These are phyloP conservation scores for Strigops habroptila DNA, from an alignment of 2,113 vertebrate species.

Conservation along the genomic window DNA sequence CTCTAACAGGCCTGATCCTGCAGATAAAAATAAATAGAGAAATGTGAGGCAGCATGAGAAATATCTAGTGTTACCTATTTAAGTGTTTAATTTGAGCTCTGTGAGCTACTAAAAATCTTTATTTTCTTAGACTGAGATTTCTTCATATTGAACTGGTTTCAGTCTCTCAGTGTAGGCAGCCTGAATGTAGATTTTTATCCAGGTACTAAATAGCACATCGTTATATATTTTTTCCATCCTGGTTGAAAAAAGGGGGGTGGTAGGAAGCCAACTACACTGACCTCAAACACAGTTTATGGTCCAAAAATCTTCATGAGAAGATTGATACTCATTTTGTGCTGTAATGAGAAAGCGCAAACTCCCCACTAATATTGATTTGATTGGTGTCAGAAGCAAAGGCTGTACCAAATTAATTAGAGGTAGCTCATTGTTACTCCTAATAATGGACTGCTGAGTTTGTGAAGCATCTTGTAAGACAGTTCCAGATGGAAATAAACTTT, in stretches of 20 bases:
- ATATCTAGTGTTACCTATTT: slow-evolving; percentile 60
- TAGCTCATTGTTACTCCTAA: slow-evolving; percentile 21
- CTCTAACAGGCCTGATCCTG: slow-evolving; percentile 71
- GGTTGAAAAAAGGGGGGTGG: slow-evolving; percentile 26
- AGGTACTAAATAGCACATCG: slow-evolving; percentile 54
- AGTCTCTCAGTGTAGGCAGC: neutral
- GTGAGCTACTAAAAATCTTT: slow-evolving; percentile 7
- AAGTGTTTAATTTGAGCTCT: slow-evolving; percentile 67
- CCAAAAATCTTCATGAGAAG: slow-evolving; percentile 41
- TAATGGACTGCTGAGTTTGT: slow-evolving; percentile 41
- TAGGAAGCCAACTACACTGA: slow-evolving; percentile 18
- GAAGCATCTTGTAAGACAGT: slow-evolving; percentile 3
- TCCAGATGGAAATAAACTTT: slow-evolving; percentile 36
- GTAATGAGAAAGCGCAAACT: neutral
- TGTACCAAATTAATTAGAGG: slow-evolving; percentile 54
- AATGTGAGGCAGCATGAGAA: slow-evolving; percentile 62
- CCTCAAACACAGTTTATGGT: slow-evolving; percentile 29
- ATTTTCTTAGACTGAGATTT: slow-evolving; percentile 62
- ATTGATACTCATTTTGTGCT: slow-evolving; percentile 14
- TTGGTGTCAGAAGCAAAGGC: slow-evolving; percentile 45
- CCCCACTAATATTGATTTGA: slow-evolving; percentile 54
- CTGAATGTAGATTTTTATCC: slow-evolving; percentile 42
- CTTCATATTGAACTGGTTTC: slow-evolving; percentile 45
- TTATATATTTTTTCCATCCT: slow-evolving; percentile 44
- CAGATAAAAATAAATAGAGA: slow-evolving; percentile 79